Evolutionary conservation across 2,888 invertebrate species (phyloP), one percentile per base, ranked within the genome.

Genomic region (Belgica antarctica): DNA sequence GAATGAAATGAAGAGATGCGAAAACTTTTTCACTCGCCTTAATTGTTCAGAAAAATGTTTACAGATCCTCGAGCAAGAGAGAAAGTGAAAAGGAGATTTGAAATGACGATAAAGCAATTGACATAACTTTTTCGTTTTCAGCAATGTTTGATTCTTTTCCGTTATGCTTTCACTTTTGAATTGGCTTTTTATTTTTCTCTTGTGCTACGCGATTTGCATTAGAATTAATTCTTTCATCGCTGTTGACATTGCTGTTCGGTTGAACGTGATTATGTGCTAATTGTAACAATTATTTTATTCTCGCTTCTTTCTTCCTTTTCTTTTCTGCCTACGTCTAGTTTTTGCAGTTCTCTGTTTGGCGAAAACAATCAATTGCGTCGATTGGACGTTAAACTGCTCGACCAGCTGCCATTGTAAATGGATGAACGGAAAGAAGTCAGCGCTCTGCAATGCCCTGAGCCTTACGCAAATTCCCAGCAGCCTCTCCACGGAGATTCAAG

Each of bases 391-490:
- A 70, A 92, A 91, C 80, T 94, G 93, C 81, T 90, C 92, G 75
- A 84, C 87, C 73, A 87, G 89, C 75, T 94, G 94, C 79, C 87
- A 87, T 76, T 94, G 94, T 84, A 94, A 92, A 82, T 95, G 94
- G 94, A 89, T 90, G 52, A 90, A 89, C 72, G 94, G 94, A 72
- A 94, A 94, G 81, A 92, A 92, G 79, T 92, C 92, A 52, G 94
- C 93, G 70, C 84, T 90, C 71, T 95, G 94, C 81, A 87, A 87
- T 73, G 88, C 90, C 76, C 87, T 90, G 74, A 89, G 90, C 74
- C 85, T 94, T 74, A 89, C 89, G 74, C 85, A 87, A 72, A 86
- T 94, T 68, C 94, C 94, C 46, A 83, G 82, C 12, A 83, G 84
- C 0, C 79, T 90, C 70, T 86, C 88, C 75, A 78, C 80, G 0